These are phyloP conservation scores for Habroteleia sp. DNA, from an alignment of 2,888 invertebrate species.

Conservation along the genomic window DNA sequence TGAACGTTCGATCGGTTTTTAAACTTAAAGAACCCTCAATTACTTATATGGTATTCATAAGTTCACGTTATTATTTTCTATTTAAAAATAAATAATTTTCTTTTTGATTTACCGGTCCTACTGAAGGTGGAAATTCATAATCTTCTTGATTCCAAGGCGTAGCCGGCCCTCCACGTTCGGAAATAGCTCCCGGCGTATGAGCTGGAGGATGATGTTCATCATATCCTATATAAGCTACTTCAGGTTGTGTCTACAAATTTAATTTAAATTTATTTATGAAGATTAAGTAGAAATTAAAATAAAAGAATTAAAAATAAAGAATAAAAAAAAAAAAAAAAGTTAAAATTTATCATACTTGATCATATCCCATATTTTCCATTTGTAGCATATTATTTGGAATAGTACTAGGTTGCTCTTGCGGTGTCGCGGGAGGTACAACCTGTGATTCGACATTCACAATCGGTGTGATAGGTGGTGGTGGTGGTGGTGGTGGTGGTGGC, in stretches of 20 bases:
- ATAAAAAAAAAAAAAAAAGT: background rate
- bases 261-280: conserved; percentile 1
- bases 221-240: conserved; percentile 88
- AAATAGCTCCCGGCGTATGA: conserved; percentile 84
- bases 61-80: too few relatives aligned
- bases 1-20: too few relatives aligned
- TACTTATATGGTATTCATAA: too few relatives aligned
- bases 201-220: conserved; percentile 85
- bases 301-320: conserved; percentile 3
- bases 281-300: too few relatives aligned
- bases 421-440: conserved; percentile 37
- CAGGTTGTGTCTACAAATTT: conserved; percentile 71
- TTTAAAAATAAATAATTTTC: too few relatives aligned
- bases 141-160: conserved; percentile 88
- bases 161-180: conserved; percentile 83
- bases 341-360: too few relatives aligned
- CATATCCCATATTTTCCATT: conserved; percentile 86
- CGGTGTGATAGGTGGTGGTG: conserved; percentile 7
- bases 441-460: too few relatives aligned
- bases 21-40: too few relatives aligned
- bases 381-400: conserved; percentile 72
- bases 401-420: conserved; percentile 70
- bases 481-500: too few relatives aligned
- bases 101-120: conserved; percentile 89
- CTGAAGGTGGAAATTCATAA: conserved; percentile 91